Conservation (phyloP, 1,140 invertebrate species). For the Bombus balteatus region DNA sequence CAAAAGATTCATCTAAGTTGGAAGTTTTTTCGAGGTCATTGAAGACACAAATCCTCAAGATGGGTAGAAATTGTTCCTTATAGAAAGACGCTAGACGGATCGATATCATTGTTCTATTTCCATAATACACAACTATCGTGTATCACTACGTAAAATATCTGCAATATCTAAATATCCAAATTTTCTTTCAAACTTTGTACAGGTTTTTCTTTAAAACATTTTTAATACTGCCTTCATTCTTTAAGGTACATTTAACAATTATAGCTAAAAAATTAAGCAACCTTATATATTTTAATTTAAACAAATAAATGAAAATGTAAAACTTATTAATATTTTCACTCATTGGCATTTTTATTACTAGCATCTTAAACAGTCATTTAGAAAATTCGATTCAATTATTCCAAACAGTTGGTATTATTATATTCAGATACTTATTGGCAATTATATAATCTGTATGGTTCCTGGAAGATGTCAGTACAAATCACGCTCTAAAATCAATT, state of each 20-base stretch:
- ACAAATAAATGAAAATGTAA: not conserved
- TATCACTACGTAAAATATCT: not conserved
- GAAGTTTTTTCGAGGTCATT: not conserved
- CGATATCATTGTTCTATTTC: conserved; percentile 69
- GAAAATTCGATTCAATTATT: not conserved
- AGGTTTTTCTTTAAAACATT: not conserved
- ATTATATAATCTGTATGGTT: not conserved
- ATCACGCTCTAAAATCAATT: not conserved
- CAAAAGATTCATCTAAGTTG: not conserved
- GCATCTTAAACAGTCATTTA: too few relatives aligned
- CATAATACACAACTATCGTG: conserved; percentile 12
- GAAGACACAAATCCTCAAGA: not conserved
- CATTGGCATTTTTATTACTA: too few relatives aligned
- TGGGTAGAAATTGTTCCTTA: not conserved
- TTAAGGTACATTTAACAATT: not conserved
- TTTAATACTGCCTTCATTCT: not conserved
- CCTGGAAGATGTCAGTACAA: not conserved
- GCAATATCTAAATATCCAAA: not conserved
- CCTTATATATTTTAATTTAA: not conserved
- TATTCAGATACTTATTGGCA: not conserved
- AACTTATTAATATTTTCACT: not conserved
- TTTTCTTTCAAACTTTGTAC: not conserved
- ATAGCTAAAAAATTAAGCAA: not conserved
- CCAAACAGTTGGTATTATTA: not conserved
- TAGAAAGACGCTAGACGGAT: conserved; percentile 33